Evolutionary conservation across 2,888 invertebrate genomes (phyloP).

Genomic region (Platypus cylindrus): DNA sequence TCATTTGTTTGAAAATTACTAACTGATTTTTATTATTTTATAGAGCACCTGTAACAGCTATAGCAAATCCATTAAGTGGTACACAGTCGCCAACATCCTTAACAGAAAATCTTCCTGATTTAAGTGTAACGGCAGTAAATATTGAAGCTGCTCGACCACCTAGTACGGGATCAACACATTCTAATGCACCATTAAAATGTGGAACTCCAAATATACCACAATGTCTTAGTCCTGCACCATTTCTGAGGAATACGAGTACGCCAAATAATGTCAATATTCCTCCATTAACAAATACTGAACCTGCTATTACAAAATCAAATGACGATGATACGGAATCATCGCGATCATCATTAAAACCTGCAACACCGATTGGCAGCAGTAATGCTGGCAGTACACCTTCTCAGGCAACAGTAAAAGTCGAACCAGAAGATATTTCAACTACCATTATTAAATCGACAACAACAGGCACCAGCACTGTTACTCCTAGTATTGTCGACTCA

Average conservation of each 20-base stretch:
- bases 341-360: too few relatives aligned
- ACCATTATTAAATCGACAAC: slow-evolving; percentile 36
- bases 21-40: slow-evolving; percentile 3
- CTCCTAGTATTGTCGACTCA: slow-evolving; percentile 37
- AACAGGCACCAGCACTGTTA: slow-evolving; percentile 26
- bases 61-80: slow-evolving; percentile 26
- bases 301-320: background rate
- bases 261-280: slow-evolving; percentile 9
- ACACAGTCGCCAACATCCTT: slow-evolving; percentile 22
- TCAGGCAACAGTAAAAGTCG: slow-evolving; percentile 27
- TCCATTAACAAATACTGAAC: slow-evolving; percentile 6
- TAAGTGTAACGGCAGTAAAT: slow-evolving; percentile 35
- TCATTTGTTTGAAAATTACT: background rate
- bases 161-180: slow-evolving; percentile 18
- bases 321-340: too few relatives aligned
- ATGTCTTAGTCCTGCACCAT: slow-evolving; percentile 17
- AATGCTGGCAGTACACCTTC: slow-evolving; percentile 18
- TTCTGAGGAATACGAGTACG: slow-evolving; percentile 10
- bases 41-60: slow-evolving; percentile 7
- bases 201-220: slow-evolving; percentile 18
- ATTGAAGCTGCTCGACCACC: slow-evolving; percentile 24
- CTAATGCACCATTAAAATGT: slow-evolving; percentile 17
- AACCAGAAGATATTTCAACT: slow-evolving; percentile 38
- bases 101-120: slow-evolving; percentile 30
- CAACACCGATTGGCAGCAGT: background rate